These are phyloP conservation scores for Ormia ochracea DNA, from an alignment of 2,888 invertebrate species.

Conservation along the genomic window DNA sequence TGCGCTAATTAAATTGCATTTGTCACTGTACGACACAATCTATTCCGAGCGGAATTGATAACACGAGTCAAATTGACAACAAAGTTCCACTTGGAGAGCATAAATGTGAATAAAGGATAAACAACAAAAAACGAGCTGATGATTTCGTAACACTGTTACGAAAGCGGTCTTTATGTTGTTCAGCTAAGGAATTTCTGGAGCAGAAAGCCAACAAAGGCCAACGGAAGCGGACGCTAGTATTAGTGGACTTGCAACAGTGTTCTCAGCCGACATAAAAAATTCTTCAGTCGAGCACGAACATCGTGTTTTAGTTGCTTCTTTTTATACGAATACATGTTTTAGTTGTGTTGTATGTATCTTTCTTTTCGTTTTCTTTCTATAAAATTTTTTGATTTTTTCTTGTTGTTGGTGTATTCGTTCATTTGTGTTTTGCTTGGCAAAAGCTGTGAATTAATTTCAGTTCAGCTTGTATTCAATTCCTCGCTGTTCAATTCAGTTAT, in stretches of 20 bases:
- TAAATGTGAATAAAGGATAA: not conserved
- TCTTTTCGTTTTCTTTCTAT: constrained; percentile 5
- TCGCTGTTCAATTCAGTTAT: not conserved
- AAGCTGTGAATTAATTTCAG: constrained; percentile 50
- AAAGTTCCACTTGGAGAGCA: not conserved
- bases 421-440: constrained; percentile 14
- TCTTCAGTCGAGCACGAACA: constrained; percentile 27
- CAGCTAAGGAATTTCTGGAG: constrained; percentile 61
- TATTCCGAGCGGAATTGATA: not conserved
- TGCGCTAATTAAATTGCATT: constrained; percentile 48
- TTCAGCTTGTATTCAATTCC: constrained; percentile 4
- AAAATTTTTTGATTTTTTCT: constrained; percentile 22
- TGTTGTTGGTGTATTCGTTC: constrained; percentile 20
- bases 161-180: constrained; percentile 40
- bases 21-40: not conserved
- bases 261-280: constrained; percentile 27
- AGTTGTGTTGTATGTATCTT: constrained; percentile 25
- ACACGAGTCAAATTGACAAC: not conserved
- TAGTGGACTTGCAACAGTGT: constrained; percentile 30
- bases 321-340: no score
- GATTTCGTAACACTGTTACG: constrained; percentile 58
- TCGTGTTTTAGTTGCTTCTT: constrained; percentile 30
- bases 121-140: constrained; percentile 26
- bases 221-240: constrained; percentile 62
- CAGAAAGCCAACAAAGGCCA: constrained; percentile 64